A percentile compares a stretch with the other conserved stretches of the same genome.
These are phyloP conservation scores for Zygothrica quintamaculata DNA, from an alignment of 2,888 invertebrate genomes.

Conservation along the genomic window DNA sequence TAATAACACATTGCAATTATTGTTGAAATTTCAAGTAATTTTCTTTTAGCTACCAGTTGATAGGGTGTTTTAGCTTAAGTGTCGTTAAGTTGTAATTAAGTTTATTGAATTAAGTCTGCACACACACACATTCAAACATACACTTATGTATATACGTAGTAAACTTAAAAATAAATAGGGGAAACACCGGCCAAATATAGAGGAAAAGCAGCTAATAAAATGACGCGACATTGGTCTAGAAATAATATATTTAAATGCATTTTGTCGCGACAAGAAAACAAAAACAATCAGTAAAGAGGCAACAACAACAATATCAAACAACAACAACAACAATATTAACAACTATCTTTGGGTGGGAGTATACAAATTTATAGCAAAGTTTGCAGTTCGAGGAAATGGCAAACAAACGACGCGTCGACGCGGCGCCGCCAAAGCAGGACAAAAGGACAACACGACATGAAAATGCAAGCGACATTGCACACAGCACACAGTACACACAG, in stretches of 20 bases:
- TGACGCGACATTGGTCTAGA: conserved; percentile 81
- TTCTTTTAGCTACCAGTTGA: no score
- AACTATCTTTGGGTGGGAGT: conserved; percentile 56
- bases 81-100: conserved; percentile 55
- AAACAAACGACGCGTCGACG: conserved; percentile 74
- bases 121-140: background rate
- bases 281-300: conserved; percentile 41
- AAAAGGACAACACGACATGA: conserved; percentile 46
- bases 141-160: background rate
- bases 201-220: conserved; percentile 64
- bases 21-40: background rate
- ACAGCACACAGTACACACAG: conserved; percentile 17
- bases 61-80: conserved; percentile 12
- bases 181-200: conserved; percentile 33
- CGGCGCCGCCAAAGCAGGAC: conserved; percentile 61
- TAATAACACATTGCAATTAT: background rate
- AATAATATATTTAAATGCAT: conserved; percentile 84
- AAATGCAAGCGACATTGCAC: conserved; percentile 56
- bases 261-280: conserved; percentile 81
- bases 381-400: conserved; percentile 76
- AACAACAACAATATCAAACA: conserved; percentile 43
- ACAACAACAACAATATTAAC: conserved; percentile 34
- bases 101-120: conserved; percentile 16
- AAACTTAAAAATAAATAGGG: conserved; percentile 12
- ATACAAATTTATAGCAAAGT: conserved; percentile 73